Percentiles rank a stretch among this genome's conserved stretches.
phyloP scores from a whole-genome alignment of 2,888 invertebrate genomes.

The Caenorhabditis drosophilae region DNA sequence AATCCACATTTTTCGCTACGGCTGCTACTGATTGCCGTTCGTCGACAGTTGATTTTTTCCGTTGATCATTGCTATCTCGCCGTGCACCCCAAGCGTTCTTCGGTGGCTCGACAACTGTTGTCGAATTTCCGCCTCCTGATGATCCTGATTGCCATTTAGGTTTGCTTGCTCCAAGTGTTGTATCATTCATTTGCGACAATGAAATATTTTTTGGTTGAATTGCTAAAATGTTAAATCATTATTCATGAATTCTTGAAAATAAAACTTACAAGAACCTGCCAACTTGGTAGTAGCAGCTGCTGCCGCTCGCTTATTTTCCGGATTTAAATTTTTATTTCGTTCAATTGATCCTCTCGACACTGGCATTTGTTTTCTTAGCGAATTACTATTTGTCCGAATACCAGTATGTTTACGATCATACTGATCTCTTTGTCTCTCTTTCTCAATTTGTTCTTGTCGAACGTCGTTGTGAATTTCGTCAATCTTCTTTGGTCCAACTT shows the following conservation, averaged over 20 bases:
- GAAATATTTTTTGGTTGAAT: slow-evolving; percentile 28
- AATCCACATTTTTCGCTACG: slow-evolving; percentile 19
- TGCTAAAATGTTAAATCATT: slow-evolving; percentile 7
- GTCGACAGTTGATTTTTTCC: slow-evolving; percentile 29
- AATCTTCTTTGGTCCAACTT: slow-evolving; percentile 55
- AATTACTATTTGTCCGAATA: slow-evolving; percentile 22
- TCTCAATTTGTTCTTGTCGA: slow-evolving; percentile 45
- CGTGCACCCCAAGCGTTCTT: slow-evolving; percentile 11
- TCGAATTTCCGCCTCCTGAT: slow-evolving; percentile 31
- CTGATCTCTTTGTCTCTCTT: slow-evolving; percentile 40
- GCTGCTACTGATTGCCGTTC: slow-evolving; percentile 28
- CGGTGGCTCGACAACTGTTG: slow-evolving; percentile 4
- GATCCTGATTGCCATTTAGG: slow-evolving; percentile 36
- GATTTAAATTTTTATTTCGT: slow-evolving; percentile 12
- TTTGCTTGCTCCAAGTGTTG: slow-evolving; percentile 10
- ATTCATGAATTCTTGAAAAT: background rate
- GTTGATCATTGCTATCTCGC: slow-evolving; percentile 32
- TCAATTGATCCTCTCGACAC: slow-evolving; percentile 38
- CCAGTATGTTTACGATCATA: slow-evolving; percentile 25
- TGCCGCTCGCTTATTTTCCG: slow-evolving; percentile 26
- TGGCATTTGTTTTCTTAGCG: slow-evolving; percentile 14
- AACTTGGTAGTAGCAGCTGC: slow-evolving; percentile 30
- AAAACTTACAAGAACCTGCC: slow-evolving; percentile 14
- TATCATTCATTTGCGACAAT: slow-evolving; percentile 9
- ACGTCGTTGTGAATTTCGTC: slow-evolving; percentile 53